phyloP scores from a whole-genome alignment of 1,140 invertebrate genomes.

The Tyrophagus putrescentiae region DNA sequence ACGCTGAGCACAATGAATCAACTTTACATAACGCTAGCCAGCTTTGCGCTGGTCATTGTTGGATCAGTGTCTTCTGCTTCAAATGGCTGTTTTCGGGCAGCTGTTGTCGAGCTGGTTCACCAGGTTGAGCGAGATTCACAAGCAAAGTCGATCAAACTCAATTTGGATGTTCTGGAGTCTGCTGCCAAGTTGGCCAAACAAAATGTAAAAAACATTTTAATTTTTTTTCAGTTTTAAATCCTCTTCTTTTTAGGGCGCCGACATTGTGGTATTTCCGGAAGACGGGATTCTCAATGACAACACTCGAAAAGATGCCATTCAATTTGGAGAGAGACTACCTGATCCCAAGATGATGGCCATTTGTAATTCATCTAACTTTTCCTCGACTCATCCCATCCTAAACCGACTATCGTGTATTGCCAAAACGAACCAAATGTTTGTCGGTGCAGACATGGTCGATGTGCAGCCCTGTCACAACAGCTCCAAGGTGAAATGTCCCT shows the following conservation, averaged over 20 bases:
- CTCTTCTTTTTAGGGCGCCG: slow-evolving; percentile 39
- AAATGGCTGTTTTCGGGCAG: slow-evolving; percentile 21
- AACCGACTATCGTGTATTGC: slow-evolving; percentile 43
- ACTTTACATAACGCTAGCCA: too few relatives aligned
- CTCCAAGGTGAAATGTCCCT: slow-evolving; percentile 29
- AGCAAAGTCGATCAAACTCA: slow-evolving; percentile 2
- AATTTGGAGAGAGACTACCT: slow-evolving; percentile 15
- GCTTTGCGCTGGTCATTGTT: too few relatives aligned
- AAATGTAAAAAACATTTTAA: not conserved
- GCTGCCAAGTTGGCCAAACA: slow-evolving; percentile 10
- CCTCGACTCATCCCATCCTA: slow-evolving; percentile 26
- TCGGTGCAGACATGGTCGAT: slow-evolving; percentile 54
- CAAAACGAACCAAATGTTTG: slow-evolving; percentile 37
- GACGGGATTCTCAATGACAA: slow-evolving; percentile 33
- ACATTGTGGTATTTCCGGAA: slow-evolving; percentile 73
- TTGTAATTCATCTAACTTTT: slow-evolving; percentile 17
- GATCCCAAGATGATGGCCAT: not conserved
- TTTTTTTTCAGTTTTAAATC: not conserved
- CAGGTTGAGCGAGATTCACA: not conserved
- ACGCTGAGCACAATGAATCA: too few relatives aligned
- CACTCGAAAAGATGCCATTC: not conserved
- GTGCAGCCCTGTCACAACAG: slow-evolving; percentile 33
- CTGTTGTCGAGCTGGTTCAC: slow-evolving; percentile 18
- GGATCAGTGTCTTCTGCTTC: too few relatives aligned
- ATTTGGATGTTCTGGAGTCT: slow-evolving; percentile 15